Conservation (phyloP, 2,888 invertebrate species). For the Apamea crenata region DNA sequence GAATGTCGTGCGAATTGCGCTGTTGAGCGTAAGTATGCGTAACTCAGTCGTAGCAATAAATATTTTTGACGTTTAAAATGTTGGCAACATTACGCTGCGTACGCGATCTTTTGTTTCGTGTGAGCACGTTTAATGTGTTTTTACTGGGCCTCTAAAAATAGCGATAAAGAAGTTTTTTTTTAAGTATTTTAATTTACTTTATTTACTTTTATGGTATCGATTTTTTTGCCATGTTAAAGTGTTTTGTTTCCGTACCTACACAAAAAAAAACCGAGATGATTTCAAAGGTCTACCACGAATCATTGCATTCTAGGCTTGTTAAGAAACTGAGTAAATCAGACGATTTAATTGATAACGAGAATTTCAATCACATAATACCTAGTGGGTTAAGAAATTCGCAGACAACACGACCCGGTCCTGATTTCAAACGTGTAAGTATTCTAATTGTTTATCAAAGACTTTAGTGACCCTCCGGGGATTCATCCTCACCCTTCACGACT, state of each 20-base stretch:
- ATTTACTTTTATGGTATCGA: not conserved
- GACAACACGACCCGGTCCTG: constrained; percentile 4
- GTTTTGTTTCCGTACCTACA: not conserved
- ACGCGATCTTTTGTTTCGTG: constrained; percentile 52
- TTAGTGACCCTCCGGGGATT: constrained; percentile 33
- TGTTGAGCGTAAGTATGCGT: constrained; percentile 66
- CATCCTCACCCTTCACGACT: constrained; percentile 12
- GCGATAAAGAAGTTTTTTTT: constrained; percentile 17
- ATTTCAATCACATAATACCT: constrained; percentile 11
- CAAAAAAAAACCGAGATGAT: not conserved
- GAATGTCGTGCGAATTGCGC: constrained; percentile 68
- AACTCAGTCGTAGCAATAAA: constrained; percentile 69
- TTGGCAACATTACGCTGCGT: constrained; percentile 40
- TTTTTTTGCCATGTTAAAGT: not conserved
- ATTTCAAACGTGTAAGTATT: constrained; percentile 38
- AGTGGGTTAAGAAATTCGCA: constrained; percentile 22
- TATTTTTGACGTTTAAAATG: constrained; percentile 65
- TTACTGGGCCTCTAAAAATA: constrained; percentile 12
- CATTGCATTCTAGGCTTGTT: not conserved
- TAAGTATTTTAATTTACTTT: not conserved
- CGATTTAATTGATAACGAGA: not conserved
- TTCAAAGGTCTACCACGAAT: not conserved
- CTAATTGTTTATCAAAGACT: constrained; percentile 42
- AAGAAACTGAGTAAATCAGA: not conserved
- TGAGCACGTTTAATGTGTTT: constrained; percentile 11